Evolutionary conservation across 64 coral and sea anemone species (phyloP).

Genomic region (Orbicella faveolata): DNA sequence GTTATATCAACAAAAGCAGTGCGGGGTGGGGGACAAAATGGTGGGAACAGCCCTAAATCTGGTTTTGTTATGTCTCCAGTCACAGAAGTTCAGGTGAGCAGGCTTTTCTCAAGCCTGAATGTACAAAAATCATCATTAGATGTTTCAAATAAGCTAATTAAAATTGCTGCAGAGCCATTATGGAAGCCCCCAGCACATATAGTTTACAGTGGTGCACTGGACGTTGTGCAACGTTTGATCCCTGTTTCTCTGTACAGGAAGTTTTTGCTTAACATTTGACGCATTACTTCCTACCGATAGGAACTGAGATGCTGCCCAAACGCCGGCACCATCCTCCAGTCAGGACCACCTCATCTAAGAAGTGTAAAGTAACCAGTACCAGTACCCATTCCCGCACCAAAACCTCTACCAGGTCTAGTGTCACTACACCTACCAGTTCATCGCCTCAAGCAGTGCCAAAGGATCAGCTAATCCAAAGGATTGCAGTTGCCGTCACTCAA

Average conservation of each 20-base stretch:
- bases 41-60: no score
- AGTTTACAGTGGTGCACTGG: not conserved
- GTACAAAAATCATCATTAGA: no score
- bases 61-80: no score
- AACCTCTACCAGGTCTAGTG: not conserved
- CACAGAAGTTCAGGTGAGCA: no score
- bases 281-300: not conserved
- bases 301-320: not conserved
- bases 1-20: no score
- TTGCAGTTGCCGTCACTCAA: not conserved
- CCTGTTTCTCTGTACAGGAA: not conserved
- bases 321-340: not conserved
- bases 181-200: no score
- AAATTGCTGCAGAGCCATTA: no score
- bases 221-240: not conserved
- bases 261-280: not conserved
- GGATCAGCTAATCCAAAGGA: not conserved
- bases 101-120: no score
- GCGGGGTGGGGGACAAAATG: no score
- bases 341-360: constrained; percentile 2
- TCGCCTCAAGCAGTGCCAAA: not conserved
- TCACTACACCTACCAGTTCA: not conserved
- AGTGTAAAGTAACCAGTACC: constrained; percentile 1
- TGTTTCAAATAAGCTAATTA: no score
- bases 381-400: not conserved